Evolutionary conservation across 2,797 vertebrate species (phyloP).

Genomic region (Sebastes elongatus): DNA sequence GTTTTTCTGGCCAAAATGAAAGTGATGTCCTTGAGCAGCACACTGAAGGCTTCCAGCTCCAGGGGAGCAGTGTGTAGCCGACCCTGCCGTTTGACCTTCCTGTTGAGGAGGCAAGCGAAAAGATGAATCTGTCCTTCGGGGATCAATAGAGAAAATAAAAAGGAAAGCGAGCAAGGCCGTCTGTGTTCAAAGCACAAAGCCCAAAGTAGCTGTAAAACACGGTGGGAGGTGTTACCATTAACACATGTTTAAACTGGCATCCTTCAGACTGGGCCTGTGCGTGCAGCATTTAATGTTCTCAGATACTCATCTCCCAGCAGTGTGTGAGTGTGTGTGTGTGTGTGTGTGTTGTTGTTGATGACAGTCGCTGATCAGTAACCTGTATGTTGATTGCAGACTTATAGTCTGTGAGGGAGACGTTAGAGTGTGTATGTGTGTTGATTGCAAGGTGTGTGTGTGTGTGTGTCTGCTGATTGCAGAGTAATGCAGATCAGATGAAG

Average conservation of each 20-base stretch:
- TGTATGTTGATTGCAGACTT: constrained; percentile 68
- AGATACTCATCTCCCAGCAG: background rate
- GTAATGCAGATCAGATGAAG: constrained; percentile 82
- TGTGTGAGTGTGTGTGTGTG: background rate
- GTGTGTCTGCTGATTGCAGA: constrained; percentile 71
- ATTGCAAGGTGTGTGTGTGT: constrained; percentile 57
- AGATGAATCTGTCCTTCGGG: constrained; percentile 58
- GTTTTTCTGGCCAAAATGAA: constrained; percentile 15
- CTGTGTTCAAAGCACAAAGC: constrained; percentile 40
- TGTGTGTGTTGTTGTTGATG: constrained; percentile 32
- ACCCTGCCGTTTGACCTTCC: constrained; percentile 59
- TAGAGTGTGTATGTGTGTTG: constrained; percentile 46
- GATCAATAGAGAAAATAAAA: constrained; percentile 47
- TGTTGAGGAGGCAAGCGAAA: constrained; percentile 45
- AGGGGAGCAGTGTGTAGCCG: constrained; percentile 37
- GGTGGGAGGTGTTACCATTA: constrained; percentile 19
- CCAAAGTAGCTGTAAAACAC: constrained; percentile 41
- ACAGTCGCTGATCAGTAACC: constrained; percentile 66
- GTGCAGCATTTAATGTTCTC: constrained; percentile 11
- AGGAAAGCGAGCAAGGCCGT: constrained; percentile 38
- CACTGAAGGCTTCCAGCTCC: constrained; percentile 27
- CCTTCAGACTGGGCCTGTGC: background rate
- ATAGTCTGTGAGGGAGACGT: constrained; percentile 52
- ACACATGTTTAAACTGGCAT: constrained; percentile 17
- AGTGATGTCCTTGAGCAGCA: constrained; percentile 38